Base-by-base conservation (phyloP, 2,888 invertebrate genomes). In the Artemia sinica region DNA sequence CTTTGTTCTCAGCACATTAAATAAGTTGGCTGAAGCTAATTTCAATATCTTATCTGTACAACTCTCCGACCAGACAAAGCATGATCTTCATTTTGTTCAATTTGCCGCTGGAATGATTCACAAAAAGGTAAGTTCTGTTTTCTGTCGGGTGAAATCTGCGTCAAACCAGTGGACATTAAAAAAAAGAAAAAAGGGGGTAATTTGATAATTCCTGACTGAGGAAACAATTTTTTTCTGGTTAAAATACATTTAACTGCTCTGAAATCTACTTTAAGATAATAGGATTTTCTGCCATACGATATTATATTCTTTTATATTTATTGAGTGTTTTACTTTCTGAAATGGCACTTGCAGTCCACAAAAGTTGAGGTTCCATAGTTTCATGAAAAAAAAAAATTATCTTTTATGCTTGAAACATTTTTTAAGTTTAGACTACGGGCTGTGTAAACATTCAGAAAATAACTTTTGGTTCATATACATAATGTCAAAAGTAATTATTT, bases 11-110 rank as follows among this genome's bases (percentile, higher is more conserved):
- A 58, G 63, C 11, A 58, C 63, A 58, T 28, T 58, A 10, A 58
- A 58, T 58, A 58, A 58, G 28, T 28, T 58, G n/a, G 63, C 63
- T 58, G 63, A 58, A 58, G n/a, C 63, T n/a, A 58, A 58, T 28
- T 58, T 58, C 63, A 11, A 8, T 8, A 58, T 18, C 8, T 28
- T 58, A 18, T n/a, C 63, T 58, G 12, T 18, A 10, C 63, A 28
- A n/a, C 28, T 58, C 9, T n/a, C 1, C 41, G 41, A 41, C 1
- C 5, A 41, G 1, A 41, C 12, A 58, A n/a, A 58, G 28, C 63
- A 58, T n/a, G 63, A 18, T 58, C 10, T 28, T 18, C 14, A 58
- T 58, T n/a, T 9, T 18, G 10, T 28, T 28, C 63, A n/a, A 8
- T 28, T 58, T 58, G n/a, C 10, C 8, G 63, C 63, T 10, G 28